Base-by-base conservation (phyloP, 2,888 invertebrate species). In the Heliconius aoede region DNA sequence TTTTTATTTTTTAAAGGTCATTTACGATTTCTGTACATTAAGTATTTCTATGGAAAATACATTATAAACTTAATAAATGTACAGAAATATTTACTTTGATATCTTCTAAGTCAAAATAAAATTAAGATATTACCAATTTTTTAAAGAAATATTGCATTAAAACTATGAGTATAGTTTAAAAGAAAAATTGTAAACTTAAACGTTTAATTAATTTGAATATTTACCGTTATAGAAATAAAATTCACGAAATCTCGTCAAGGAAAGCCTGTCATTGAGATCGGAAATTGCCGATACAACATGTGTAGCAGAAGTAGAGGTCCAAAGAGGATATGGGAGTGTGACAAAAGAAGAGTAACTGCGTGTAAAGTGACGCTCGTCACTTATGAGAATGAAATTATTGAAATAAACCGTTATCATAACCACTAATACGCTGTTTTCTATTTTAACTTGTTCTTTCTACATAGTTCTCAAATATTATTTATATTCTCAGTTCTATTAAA, bases 291-390 rank as follows among this genome's bases (percentile, higher is more conserved):
- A 24, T 91, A 83, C 76, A 85, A 89, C 76, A 85, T 80, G 65
- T 80, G 85, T 21, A 85, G 83, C 71, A 84, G 86, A 62, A 84
- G 84, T 58, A 83, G 61, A 18, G 85, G 85, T 0, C 83, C 84
- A 0, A 80, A 81, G 28, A 75, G 78, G 7, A 80, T 76, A n/a
- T 89, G 89, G 90, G 82, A 86, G 5, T 86, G 86, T 72, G 73
- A 75, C 24, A 83, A 79, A n/a, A 72, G 76, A 40, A 73, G 72
- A 1, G 76, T 40, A n/a, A 18, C 46, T 5, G 84, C 85, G 2
- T 89, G 89, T 76, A 81, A 82, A 30, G 87, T 87, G 0, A 80
- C 82, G 3, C 79, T 89, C 8, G 78, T 81, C 13, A 86, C 88
- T 0, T 2, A 79, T 13, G 76, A 83, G 0, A 76, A 82, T 30